A percentile compares a stretch with the other conserved stretches of the same genome.
These are phyloP conservation scores for Tauraco hartlaubi DNA, from an alignment of 2,797 vertebrate genomes.

Conservation along the genomic window DNA sequence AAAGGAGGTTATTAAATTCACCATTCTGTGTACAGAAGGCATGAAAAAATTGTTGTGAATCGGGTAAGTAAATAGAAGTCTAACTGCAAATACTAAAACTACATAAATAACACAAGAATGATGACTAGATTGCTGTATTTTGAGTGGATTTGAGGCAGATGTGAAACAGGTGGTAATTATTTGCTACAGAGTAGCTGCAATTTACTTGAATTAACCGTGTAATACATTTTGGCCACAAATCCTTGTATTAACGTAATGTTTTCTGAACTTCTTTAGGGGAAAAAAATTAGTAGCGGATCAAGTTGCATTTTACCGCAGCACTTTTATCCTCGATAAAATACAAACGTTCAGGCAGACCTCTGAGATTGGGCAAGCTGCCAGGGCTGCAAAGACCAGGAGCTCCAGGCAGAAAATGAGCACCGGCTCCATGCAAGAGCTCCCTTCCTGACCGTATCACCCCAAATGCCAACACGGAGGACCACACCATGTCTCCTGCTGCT, in stretches of 20 bases:
- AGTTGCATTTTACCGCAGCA: not conserved
- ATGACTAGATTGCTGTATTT: constrained; percentile 55
- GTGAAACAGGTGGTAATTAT: constrained; percentile 58
- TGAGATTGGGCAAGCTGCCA: not conserved
- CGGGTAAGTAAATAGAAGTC: constrained; percentile 21
- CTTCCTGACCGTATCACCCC: not conserved
- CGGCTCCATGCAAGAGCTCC: not conserved
- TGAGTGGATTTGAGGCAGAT: constrained; percentile 39
- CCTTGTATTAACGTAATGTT: not conserved
- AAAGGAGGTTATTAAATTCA: constrained; percentile 48
- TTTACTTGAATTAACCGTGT: constrained; percentile 44
- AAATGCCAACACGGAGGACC: accelerated
- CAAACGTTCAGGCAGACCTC: not conserved
- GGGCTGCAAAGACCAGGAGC: not conserved
- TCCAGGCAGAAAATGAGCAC: not conserved
- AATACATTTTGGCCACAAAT: constrained; percentile 51
- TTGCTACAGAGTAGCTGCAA: constrained; percentile 42
- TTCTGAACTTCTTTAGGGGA: not conserved
- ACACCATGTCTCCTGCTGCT: accelerated
- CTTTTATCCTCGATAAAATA: not conserved
- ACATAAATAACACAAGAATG: constrained; percentile 42
- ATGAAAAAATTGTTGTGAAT: constrained; percentile 44
- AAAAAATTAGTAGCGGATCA: not conserved
- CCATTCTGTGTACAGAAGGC: constrained; percentile 49
- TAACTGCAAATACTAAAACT: constrained; percentile 45